A percentile compares a stretch with the other conserved stretches of the same genome.
phyloP scores from a whole-genome alignment of 1,140 invertebrate species.

The Atta cephalotes region DNA sequence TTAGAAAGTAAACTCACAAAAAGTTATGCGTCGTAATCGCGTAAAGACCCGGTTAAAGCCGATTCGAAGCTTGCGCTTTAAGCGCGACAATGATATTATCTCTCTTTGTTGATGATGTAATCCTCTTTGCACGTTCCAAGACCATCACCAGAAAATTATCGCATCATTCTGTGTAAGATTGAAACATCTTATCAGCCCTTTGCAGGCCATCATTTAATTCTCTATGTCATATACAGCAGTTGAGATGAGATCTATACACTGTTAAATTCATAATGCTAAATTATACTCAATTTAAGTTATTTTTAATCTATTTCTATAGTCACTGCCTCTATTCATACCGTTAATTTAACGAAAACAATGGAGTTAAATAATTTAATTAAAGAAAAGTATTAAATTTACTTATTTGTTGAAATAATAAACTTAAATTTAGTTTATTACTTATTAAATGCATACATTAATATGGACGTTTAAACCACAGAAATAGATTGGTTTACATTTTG shows the following conservation, averaged over 20 bases:
- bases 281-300: no score
- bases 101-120: slow-evolving; percentile 45
- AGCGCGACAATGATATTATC: slow-evolving; percentile 37
- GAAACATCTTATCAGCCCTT: slow-evolving; percentile 37
- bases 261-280: no score
- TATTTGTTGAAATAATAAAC: no score
- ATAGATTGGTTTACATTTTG: no score
- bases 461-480: no score
- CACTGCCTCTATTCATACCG: no score
- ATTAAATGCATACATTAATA: no score
- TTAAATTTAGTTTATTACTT: no score
- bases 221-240: neutral
- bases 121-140: slow-evolving; percentile 43
- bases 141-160: slow-evolving; percentile 47
- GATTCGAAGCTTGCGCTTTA: slow-evolving; percentile 34
- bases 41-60: slow-evolving; percentile 19
- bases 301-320: no score
- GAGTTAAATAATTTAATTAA: no score
- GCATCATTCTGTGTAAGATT: slow-evolving; percentile 23
- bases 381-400: no score
- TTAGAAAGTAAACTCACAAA: slow-evolving; percentile 45
- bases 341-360: no score
- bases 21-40: slow-evolving; percentile 41
- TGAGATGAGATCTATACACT: neutral
- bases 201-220: slow-evolving; percentile 6